Evolutionary conservation across 1,140 invertebrate genomes (phyloP).

Genomic region (Papilio glaucus): DNA sequence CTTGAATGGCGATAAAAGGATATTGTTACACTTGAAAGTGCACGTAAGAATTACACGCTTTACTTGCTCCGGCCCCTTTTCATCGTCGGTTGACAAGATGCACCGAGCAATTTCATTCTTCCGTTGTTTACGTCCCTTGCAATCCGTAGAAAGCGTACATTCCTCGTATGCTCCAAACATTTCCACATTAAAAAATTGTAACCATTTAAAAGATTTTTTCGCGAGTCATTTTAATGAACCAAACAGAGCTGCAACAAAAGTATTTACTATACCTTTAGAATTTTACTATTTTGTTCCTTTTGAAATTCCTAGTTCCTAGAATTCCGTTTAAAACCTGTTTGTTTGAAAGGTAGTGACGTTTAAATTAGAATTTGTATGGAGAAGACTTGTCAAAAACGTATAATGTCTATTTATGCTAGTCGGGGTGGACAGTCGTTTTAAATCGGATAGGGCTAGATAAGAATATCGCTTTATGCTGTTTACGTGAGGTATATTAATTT

Average conservation of each 20-base stretch:
- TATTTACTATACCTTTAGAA: conserved; percentile 4
- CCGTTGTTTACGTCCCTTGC: conserved; percentile 19
- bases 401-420: too few species aligned
- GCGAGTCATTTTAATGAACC: conserved; percentile 9
- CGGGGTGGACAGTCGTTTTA: too few species aligned
- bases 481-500: too few species aligned
- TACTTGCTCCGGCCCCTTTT: conserved; percentile 31
- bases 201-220: background rate
- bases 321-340: background rate
- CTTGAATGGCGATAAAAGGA: conserved; percentile 13
- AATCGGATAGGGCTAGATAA: too few species aligned
- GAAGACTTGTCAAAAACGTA: too few species aligned
- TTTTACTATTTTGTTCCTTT: background rate
- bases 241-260: background rate
- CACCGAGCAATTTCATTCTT: conserved; percentile 25
- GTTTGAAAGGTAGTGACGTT: background rate
- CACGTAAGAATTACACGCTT: conserved; percentile 31
- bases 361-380: background rate
- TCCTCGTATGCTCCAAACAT: background rate
- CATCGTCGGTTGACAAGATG: conserved; percentile 35
- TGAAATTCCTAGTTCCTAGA: background rate
- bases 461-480: too few species aligned
- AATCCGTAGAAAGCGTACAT: conserved; percentile 1
- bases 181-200: background rate
- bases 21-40: conserved; percentile 28